A percentile compares a stretch with the other conserved stretches of the same genome.
phyloP scores from a whole-genome alignment of 1,140 invertebrate genomes.

The Formica selysi region DNA sequence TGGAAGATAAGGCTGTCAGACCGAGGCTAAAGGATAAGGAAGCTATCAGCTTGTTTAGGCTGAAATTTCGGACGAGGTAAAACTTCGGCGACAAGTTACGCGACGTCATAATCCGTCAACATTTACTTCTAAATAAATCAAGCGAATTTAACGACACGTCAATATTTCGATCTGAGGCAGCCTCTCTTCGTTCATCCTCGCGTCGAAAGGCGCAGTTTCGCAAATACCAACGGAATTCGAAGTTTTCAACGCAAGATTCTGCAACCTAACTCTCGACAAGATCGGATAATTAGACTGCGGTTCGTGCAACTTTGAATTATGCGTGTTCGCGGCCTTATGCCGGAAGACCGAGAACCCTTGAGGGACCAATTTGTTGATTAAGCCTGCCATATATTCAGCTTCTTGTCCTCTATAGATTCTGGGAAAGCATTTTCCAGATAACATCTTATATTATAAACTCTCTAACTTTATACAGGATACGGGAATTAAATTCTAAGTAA shows the following conservation, averaged over 20 bases:
- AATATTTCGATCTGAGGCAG: not conserved
- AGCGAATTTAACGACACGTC: slow-evolving; percentile 38
- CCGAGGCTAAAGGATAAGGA: slow-evolving; percentile 69
- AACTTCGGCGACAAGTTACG: slow-evolving; percentile 34
- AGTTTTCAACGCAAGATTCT: slow-evolving; percentile 71
- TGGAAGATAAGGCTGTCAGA: slow-evolving; percentile 79
- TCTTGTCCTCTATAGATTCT: slow-evolving; percentile 41
- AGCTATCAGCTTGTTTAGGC: slow-evolving; percentile 50
- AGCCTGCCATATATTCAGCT: slow-evolving; percentile 71
- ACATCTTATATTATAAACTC: not conserved
- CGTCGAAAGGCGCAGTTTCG: slow-evolving; percentile 51
- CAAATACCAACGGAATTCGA: slow-evolving; percentile 62
- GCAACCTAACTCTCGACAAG: slow-evolving; percentile 79
- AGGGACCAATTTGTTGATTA: slow-evolving; percentile 83
- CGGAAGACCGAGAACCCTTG: slow-evolving; percentile 73
- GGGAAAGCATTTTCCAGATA: not conserved
- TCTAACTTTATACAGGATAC: not conserved
- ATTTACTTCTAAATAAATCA: slow-evolving; percentile 22
- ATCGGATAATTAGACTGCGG: slow-evolving; percentile 85
- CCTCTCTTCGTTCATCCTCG: slow-evolving; percentile 51
- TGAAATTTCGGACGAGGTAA: slow-evolving; percentile 76
- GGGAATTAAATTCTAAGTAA: not conserved
- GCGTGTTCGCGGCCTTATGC: slow-evolving; percentile 71
- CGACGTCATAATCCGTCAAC: slow-evolving; percentile 34
- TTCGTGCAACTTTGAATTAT: slow-evolving; percentile 84